Evolutionary conservation across 2,888 invertebrate genomes (phyloP).

Genomic region (Rutpela maculata): DNA sequence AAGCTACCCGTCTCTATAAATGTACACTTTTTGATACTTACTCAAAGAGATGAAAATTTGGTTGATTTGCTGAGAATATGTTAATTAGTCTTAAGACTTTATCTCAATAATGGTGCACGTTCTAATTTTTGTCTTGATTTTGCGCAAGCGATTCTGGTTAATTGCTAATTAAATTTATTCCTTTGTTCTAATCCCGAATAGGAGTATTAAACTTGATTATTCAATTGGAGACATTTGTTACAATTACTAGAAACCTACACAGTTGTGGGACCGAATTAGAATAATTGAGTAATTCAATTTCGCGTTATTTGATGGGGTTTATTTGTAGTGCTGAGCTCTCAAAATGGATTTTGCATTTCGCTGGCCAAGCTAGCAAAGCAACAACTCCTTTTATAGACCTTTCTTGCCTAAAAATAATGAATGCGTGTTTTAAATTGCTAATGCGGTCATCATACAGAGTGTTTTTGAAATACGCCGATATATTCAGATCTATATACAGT

Average conservation of each 20-base stretch:
- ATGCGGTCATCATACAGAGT: too few species aligned
- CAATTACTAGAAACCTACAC: slow-evolving; percentile 7
- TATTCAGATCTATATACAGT: too few species aligned
- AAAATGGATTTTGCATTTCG: not conserved
- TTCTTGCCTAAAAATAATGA: too few species aligned
- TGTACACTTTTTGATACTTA: too few species aligned
- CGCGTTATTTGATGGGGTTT: not conserved
- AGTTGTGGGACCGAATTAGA: slow-evolving; percentile 13
- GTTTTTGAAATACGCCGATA: too few species aligned
- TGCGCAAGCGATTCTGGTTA: not conserved
- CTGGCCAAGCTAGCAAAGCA: not conserved
- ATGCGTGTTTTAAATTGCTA: too few species aligned
- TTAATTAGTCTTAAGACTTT: too few species aligned
- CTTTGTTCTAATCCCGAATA: slow-evolving; percentile 15
- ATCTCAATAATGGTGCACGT: too few species aligned
- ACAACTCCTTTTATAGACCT: not conserved
- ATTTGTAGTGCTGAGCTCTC: not conserved
- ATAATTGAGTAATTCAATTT: slow-evolving; percentile 7
- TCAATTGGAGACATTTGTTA: slow-evolving; percentile 14
- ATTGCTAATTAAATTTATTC: slow-evolving; percentile 23
- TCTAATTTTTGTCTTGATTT: not conserved
- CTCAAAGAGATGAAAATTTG: too few species aligned
- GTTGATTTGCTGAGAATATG: too few species aligned
- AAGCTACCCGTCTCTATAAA: too few species aligned
- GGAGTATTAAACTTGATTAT: slow-evolving; percentile 2